phyloP scores from a whole-genome alignment of 2,797 vertebrate genomes.

The Cyprinella venusta region DNA sequence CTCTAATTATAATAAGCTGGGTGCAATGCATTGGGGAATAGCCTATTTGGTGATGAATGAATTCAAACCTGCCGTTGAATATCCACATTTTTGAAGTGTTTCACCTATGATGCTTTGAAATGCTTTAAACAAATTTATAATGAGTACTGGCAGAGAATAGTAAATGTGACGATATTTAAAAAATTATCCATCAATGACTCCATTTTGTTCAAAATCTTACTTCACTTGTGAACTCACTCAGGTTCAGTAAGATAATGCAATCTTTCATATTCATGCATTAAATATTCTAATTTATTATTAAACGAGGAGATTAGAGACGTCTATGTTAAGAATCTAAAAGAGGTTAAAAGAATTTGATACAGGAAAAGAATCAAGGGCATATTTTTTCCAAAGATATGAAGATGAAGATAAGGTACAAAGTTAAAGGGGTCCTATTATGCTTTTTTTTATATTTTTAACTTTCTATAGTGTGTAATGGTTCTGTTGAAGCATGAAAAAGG shows the following conservation, averaged over 20 bases:
- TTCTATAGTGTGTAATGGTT: not conserved
- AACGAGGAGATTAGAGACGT: conserved; percentile 3
- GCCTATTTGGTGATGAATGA: not conserved
- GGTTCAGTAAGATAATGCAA: not conserved
- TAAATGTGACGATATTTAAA: conserved; percentile 6
- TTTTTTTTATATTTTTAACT: not conserved
- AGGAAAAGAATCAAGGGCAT: not conserved
- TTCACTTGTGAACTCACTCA: conserved; percentile 7
- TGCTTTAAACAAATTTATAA: not conserved
- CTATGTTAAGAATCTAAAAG: conserved; percentile 35
- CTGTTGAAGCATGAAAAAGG: not conserved
- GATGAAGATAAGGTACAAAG: not conserved
- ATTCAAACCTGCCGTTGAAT: not conserved
- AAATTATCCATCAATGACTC: not conserved
- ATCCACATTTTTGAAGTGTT: not conserved
- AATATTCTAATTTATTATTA: conserved; percentile 23
- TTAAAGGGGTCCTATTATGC: not conserved
- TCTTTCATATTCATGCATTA: conserved; percentile 27
- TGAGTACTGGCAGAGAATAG: not conserved
- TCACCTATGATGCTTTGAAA: not conserved
- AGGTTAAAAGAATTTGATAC: conserved; percentile 1
- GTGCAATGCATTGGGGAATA: not conserved
- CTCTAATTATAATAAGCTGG: no score
- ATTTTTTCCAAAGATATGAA: not conserved
- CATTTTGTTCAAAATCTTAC: not conserved